Conservation (phyloP, 2,113 vertebrate species). For the Oncorhynchus kisutch region DNA sequence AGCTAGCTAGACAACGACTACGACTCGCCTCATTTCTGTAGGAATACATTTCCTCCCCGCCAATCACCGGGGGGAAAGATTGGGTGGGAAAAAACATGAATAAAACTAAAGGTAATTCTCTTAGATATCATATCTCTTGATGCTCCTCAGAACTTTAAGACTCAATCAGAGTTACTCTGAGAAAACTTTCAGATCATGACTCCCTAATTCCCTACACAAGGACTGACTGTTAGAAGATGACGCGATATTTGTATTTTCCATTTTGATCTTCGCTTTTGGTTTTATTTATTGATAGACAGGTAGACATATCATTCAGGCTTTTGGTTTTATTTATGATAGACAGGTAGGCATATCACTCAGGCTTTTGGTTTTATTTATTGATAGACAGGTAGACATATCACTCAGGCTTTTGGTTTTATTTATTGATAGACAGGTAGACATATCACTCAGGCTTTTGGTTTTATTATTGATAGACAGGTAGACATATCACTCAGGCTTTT, state of each 20-base stretch:
- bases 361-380: slow-evolving; percentile 26
- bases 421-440: slow-evolving; percentile 37
- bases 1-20: slow-evolving; percentile 34
- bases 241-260: background rate
- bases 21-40: slow-evolving; percentile 64
- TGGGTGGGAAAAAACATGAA: slow-evolving; percentile 66
- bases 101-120: slow-evolving; percentile 73
- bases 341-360: slow-evolving; percentile 16
- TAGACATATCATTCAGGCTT: slow-evolving; percentile 1
- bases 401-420: slow-evolving; percentile 10
- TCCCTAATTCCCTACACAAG: slow-evolving; percentile 49
- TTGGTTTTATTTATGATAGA: slow-evolving; percentile 32
- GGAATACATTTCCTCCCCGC: slow-evolving; percentile 66
- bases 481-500: slow-evolving; percentile 1
- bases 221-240: slow-evolving; percentile 47
- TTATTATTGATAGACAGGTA: slow-evolving; percentile 39
- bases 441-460: slow-evolving; percentile 7
- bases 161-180: slow-evolving; percentile 62
- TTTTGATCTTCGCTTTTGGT: slow-evolving; percentile 34
- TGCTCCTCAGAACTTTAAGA: slow-evolving; percentile 73
- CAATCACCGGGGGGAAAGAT: slow-evolving; percentile 62
- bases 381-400: slow-evolving; percentile 29
- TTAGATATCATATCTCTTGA: slow-evolving; percentile 66
- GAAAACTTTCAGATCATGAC: slow-evolving; percentile 46
- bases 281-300: slow-evolving; percentile 41